Evolutionary conservation across 2,888 invertebrate genomes (phyloP).

Genomic region (Calliopum simillimum): DNA sequence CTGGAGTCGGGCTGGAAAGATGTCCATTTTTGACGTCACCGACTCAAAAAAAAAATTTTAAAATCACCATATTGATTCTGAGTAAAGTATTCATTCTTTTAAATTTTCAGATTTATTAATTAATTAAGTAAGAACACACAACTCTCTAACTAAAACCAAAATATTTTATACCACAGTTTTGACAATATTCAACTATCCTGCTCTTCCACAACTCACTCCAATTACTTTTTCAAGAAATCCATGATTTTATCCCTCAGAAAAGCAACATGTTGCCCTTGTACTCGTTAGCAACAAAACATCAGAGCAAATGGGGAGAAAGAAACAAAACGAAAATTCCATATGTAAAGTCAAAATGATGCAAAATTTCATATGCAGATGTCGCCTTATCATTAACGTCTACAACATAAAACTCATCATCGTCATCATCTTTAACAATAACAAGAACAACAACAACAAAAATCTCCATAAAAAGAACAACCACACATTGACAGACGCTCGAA

Average conservation of each 20-base stretch:
- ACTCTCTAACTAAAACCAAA: no score
- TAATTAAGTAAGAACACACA: no score
- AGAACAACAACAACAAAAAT: conserved; percentile 30
- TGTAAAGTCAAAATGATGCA: conserved; percentile 33
- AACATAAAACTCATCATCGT: conserved; percentile 36
- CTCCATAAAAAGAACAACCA: no score
- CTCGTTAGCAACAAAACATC: background rate
- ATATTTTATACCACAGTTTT: no score
- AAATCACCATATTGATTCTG: no score
- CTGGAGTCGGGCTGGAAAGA: no score
- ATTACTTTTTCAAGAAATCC: background rate
- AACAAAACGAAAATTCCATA: conserved; percentile 8
- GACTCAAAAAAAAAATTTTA: no score
- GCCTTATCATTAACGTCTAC: conserved; percentile 61
- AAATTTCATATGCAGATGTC: conserved; percentile 44
- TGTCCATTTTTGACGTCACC: no score
- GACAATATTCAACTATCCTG: no score
- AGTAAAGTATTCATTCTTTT: no score
- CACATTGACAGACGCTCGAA: conserved; percentile 45
- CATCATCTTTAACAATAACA: conserved; percentile 45
- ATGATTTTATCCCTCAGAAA: conserved; percentile 13
- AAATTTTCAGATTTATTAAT: no score
- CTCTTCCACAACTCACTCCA: background rate
- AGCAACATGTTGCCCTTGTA: conserved; percentile 34
- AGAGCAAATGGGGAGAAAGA: conserved; percentile 11